Conservation (phyloP, 2,797 vertebrate species). For the Mormyrops boulengeri region DNA sequence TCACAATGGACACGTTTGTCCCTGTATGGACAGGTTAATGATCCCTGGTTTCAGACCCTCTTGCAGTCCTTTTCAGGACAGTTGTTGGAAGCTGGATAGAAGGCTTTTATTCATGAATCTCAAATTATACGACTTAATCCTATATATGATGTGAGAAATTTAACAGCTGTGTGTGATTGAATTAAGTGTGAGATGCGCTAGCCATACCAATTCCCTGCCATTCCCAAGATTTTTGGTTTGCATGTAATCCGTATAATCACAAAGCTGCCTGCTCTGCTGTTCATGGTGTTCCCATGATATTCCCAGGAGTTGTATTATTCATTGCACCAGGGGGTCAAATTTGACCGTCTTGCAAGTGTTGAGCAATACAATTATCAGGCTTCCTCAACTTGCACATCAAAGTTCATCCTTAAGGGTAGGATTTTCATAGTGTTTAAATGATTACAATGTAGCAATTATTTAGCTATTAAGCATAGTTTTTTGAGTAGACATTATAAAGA, state of each 20-base stretch:
- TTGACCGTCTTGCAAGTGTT: not conserved
- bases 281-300: not conserved
- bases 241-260: not conserved
- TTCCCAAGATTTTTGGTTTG: not conserved
- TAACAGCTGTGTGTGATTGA: not conserved
- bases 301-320: not conserved
- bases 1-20: not conserved
- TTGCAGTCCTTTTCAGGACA: not conserved
- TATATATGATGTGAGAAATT: not conserved
- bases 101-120: not conserved
- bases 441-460: constrained; percentile 35
- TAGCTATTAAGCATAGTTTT: constrained; percentile 31
- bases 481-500: constrained; percentile 33
- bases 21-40: not conserved
- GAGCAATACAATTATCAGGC: not conserved
- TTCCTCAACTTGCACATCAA: not conserved
- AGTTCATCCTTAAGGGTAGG: constrained; percentile 17
- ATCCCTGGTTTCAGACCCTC: not conserved
- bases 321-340: not conserved
- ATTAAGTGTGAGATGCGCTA: not conserved
- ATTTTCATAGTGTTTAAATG: constrained; percentile 30
- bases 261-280: not conserved
- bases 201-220: not conserved
- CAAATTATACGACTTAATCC: not conserved
- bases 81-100: not conserved